Evolutionary conservation across 92 coral and sea anemone species (phyloP), one percentile per base, ranked within the genome.

Genomic region (Heliopora coerulea): DNA sequence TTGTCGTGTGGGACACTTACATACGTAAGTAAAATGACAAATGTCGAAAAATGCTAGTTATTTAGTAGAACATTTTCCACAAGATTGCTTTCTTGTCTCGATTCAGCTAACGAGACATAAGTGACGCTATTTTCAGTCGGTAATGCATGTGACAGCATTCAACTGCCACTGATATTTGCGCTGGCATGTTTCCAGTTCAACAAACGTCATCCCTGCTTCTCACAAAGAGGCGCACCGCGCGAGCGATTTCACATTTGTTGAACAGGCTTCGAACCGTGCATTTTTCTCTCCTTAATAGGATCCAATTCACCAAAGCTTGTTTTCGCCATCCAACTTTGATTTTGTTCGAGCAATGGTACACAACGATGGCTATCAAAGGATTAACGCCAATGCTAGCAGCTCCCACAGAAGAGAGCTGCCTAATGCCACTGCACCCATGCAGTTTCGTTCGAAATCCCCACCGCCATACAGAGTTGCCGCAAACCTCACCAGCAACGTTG

Each of bases 291-390:
- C 54, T 54, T 9, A 8, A 32, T 13, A 70, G 77, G 77, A 70
- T 54, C 34, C 46, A 9, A 33, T 70, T 15, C 49, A 31, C 32
- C 77, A 70, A 31, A 37, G 59, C 27, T 34, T 52, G 6, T 50
- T 50, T 52, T 68, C 75, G 15, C 77, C 62, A 1, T 32, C 62
- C 15, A 54, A 54, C 29, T 70, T 70, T 42, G 75, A 68, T 44
- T 68, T 68, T 21, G 77, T 70, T 1, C 77, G 63, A 31, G 77
- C 77, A 2, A 70, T 70, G 77, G 77, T 63, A 2, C 62, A 70
- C 62, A 70, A 70, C 19, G 42, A 70, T n/a, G 77, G 77, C 1
- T 70, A 17, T 37, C 49, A 70, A 33, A 52, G 77, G n/a, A 70
- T 70, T 30, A 70, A 70, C 63, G 33, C 21, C 27, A 54, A 23